These are phyloP conservation scores for Colaptes auratus DNA, from an alignment of 2,113 vertebrate genomes.

Conservation along the genomic window DNA sequence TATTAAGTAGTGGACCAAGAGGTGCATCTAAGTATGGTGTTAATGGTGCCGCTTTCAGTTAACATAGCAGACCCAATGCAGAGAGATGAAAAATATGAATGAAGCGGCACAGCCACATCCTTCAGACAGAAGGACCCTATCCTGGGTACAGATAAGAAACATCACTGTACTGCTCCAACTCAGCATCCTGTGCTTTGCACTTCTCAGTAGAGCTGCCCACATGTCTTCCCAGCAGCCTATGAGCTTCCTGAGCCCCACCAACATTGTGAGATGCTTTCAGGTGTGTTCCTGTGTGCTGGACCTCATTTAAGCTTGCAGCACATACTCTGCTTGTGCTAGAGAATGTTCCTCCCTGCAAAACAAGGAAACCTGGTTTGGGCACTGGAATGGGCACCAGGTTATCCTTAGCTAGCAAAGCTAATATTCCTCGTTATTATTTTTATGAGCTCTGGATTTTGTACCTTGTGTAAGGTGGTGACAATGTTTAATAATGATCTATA, in stretches of 20 bases:
- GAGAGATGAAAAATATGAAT: not conserved
- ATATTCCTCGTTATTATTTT: not conserved
- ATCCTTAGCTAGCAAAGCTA: not conserved
- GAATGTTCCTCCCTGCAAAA: not conserved
- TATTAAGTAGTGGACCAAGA: not conserved
- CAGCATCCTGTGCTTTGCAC: not conserved
- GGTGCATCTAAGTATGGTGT: not conserved
- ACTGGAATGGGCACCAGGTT: not conserved
- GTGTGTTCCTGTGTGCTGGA: not conserved
- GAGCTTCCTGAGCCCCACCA: not conserved
- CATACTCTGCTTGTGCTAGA: not conserved
- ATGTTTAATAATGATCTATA: not conserved
- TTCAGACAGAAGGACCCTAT: not conserved
- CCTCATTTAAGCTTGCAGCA: not conserved
- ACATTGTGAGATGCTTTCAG: not conserved
- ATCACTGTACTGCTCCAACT: rapidly evolving
- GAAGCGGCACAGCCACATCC: rapidly evolving
- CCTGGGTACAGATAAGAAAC: not conserved
- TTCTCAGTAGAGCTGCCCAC: not conserved
- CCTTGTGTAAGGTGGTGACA: not conserved
- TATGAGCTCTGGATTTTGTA: not conserved
- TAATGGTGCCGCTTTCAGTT: not conserved
- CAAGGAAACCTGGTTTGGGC: not conserved
- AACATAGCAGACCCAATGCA: not conserved
- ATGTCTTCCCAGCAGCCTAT: rapidly evolving